phyloP scores from a whole-genome alignment of 2,888 invertebrate species.

The Microplitis deprimator region DNA sequence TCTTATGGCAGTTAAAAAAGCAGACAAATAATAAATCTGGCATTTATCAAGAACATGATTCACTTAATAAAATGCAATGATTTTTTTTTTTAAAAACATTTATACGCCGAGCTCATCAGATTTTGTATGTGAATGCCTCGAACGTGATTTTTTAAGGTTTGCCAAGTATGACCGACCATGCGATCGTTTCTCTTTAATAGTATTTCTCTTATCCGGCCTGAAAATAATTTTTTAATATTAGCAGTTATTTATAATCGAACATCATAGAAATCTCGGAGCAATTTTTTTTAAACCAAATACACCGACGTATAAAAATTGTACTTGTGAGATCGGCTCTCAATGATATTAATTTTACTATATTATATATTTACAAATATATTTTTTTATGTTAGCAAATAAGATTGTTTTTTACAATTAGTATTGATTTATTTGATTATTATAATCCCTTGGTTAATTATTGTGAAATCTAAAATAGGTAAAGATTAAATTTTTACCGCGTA shows the following conservation, averaged over 20 bases:
- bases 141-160: conserved; percentile 62
- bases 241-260: conserved; percentile 33
- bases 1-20: conserved; percentile 27
- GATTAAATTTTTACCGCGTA: no score
- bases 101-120: conserved; percentile 65
- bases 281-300: no score
- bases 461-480: no score
- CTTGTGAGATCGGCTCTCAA: no score
- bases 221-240: conserved; percentile 60
- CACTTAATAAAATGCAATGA: conserved; percentile 15
- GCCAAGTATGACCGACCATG: conserved; percentile 59
- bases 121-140: conserved; percentile 61
- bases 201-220: conserved; percentile 61
- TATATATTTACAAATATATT: not conserved
- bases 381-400: not conserved
- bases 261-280: no score
- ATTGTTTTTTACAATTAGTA: no score
- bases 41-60: conserved; percentile 14
- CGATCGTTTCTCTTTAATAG: conserved; percentile 56
- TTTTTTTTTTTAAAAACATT: conserved; percentile 57
- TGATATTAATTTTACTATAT: no score
- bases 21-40: conserved; percentile 11
- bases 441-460: no score
- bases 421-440: no score
- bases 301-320: no score